Conservation (phyloP, 2,888 invertebrate genomes). For the Oxyteleia sp. region DNA sequence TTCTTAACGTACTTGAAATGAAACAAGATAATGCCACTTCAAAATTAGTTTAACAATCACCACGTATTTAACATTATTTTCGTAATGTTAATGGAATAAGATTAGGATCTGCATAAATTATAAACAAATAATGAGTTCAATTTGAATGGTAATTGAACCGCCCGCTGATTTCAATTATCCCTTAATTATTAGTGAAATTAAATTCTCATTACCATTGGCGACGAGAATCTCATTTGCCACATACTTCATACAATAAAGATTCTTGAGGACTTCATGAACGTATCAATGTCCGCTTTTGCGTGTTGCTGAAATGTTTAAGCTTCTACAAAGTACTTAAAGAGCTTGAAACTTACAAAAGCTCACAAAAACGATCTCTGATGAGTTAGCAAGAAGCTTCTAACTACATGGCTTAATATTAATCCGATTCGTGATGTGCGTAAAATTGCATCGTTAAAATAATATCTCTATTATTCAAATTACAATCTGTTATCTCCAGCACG, state of each 20-base stretch:
- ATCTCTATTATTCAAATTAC: constrained; percentile 24
- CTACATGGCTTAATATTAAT: constrained; percentile 34
- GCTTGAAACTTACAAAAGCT: constrained; percentile 52
- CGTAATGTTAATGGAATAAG: not conserved
- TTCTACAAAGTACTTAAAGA: constrained; percentile 39
- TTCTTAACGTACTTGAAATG: constrained; percentile 17
- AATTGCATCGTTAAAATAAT: constrained; percentile 38
- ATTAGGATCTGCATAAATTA: not conserved
- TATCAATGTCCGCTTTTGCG: constrained; percentile 40
- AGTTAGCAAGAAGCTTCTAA: constrained; percentile 34
- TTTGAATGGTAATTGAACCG: not conserved
- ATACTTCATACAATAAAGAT: constrained; percentile 37
- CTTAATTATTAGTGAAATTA: constrained; percentile 16
- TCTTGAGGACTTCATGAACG: constrained; percentile 27
- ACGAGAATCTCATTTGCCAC: constrained; percentile 32
- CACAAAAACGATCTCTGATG: constrained; percentile 37
- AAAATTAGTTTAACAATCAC: constrained; percentile 33
- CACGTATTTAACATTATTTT: constrained; percentile 18
- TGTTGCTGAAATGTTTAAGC: constrained; percentile 46
- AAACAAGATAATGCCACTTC: constrained; percentile 20
- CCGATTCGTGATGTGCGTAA: constrained; percentile 32
- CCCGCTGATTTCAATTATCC: constrained; percentile 18
- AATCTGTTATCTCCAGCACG: not conserved
- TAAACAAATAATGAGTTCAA: not conserved
- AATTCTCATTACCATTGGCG: constrained; percentile 27